These are phyloP conservation scores for Dendrocincla fuliginosa DNA, from an alignment of 2,797 vertebrate genomes.

Conservation along the genomic window DNA sequence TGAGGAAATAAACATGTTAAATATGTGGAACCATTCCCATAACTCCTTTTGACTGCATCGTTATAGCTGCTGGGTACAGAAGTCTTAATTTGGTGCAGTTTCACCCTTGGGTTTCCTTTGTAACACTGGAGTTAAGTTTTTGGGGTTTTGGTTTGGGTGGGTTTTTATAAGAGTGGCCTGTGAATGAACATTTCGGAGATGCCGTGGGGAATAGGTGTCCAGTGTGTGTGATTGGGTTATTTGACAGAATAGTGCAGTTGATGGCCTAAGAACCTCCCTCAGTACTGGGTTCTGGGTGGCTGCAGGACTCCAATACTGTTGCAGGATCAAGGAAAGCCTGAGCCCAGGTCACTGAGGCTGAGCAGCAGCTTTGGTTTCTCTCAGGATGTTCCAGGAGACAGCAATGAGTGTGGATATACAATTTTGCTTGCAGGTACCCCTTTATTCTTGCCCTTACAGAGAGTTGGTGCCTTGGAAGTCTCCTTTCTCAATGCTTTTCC, in stretches of 20 bases:
- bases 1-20: neutral
- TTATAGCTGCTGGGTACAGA: neutral
- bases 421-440: neutral
- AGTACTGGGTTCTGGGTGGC: neutral
- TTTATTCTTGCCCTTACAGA: neutral
- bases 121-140: neutral
- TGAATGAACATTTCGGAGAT: neutral
- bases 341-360: neutral
- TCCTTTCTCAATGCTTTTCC: neutral
- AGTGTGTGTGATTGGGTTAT: neutral
- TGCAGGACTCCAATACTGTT: neutral
- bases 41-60: neutral
- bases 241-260: neutral
- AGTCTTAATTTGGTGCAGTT: neutral
- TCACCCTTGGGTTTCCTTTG: neutral
- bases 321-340: neutral
- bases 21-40: neutral
- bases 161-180: neutral
- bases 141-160: neutral
- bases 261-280: neutral
- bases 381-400: neutral
- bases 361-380: neutral
- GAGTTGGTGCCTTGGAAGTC: neutral
- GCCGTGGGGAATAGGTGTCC: neutral
- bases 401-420: neutral